These are phyloP conservation scores for Cliona cf. orientalis DNA, from an alignment of 37 sponge, comb jelly and placozoan genomes.

Conservation along the genomic window DNA sequence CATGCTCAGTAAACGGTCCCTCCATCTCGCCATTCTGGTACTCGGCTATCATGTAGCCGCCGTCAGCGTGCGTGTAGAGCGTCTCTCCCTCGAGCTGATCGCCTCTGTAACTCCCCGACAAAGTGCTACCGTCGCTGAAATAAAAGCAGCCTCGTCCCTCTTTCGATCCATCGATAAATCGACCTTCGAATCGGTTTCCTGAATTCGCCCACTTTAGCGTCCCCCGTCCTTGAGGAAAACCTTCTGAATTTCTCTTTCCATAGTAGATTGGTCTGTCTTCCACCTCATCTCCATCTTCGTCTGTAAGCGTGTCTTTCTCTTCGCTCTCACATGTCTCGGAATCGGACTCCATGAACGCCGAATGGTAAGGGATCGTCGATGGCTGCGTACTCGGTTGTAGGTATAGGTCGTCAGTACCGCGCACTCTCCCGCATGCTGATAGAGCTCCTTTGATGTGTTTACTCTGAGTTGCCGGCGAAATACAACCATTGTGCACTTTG, in stretches of 20 bases:
- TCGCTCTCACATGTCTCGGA: too few species aligned
- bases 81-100: slow-evolving; percentile 55
- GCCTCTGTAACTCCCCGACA: slow-evolving; percentile 48
- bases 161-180: slow-evolving; percentile 50
- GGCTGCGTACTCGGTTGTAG: too few species aligned
- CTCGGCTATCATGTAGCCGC: slow-evolving; percentile 48
- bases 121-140: slow-evolving; percentile 64
- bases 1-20: slow-evolving; percentile 54
- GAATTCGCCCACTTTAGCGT: slow-evolving; percentile 38
- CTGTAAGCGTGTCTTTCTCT: too few species aligned
- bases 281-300: too few species aligned
- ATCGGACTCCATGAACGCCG: too few species aligned
- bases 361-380: too few species aligned
- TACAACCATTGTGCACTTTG: too few species aligned
- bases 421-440: too few species aligned
- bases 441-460: too few species aligned
- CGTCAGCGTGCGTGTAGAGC: slow-evolving; percentile 60
- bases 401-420: too few species aligned
- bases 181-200: slow-evolving; percentile 62
- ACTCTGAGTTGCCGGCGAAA: too few species aligned
- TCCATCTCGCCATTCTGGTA: slow-evolving; percentile 59
- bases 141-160: slow-evolving; percentile 65
- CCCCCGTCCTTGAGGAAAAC: slow-evolving; percentile 68
- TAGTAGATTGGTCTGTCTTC: background rate
- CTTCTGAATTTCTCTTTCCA: slow-evolving; percentile 26